Conservation (phyloP, 2,113 vertebrate species). For the Platysternon megacephalum region DNA sequence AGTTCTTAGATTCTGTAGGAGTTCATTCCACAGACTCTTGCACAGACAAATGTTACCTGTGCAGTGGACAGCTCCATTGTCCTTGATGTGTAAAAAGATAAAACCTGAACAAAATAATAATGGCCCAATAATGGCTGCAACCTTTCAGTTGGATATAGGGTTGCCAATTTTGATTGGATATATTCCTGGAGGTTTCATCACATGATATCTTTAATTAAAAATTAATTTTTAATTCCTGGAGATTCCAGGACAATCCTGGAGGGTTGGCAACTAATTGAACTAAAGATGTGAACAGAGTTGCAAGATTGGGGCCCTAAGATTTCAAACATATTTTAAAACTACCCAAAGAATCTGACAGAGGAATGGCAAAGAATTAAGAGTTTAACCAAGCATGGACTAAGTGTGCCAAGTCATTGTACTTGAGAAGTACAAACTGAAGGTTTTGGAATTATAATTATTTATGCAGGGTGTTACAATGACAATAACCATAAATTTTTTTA, state of each 20-base stretch:
- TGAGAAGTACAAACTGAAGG: not conserved
- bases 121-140: not conserved
- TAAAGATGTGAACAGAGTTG: not conserved
- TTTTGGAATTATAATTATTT: too few relatives aligned
- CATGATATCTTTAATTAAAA: too few relatives aligned
- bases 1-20: not conserved
- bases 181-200: too few relatives aligned
- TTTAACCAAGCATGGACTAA: rapidly evolving
- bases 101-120: not conserved
- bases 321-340: not conserved
- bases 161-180: too few relatives aligned
- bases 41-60: constrained; percentile 2
- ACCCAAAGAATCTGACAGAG: not conserved
- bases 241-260: too few relatives aligned
- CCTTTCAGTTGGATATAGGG: not conserved
- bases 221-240: too few relatives aligned
- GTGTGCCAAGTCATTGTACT: not conserved
- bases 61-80: not conserved
- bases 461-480: too few relatives aligned
- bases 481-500: too few relatives aligned
- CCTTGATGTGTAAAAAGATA: not conserved
- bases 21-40: not conserved
- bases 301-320: rapidly evolving
- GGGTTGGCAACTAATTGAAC: too few relatives aligned
- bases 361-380: not conserved